Conservation (phyloP, 2,888 invertebrate genomes). For the Artemia sinica region DNA sequence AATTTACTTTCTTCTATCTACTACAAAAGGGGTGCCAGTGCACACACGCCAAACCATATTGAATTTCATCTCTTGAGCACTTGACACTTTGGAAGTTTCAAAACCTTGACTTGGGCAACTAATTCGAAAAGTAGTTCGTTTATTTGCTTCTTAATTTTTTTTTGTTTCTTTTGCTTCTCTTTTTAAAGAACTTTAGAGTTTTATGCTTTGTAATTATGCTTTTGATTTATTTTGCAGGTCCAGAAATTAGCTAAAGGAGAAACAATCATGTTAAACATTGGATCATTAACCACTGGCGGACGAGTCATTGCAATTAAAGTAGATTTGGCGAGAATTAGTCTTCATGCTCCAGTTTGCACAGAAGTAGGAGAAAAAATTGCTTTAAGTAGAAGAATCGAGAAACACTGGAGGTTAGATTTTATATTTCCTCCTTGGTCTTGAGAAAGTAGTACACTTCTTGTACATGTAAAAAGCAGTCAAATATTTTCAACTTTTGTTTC, state of each 20-base stretch:
- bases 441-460: no score
- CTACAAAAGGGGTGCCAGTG: no score
- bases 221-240: constrained; percentile 38
- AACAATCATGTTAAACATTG: constrained; percentile 91
- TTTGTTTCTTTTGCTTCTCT: background rate
- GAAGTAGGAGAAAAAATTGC: constrained; percentile 98
- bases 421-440: background rate
- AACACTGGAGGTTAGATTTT: constrained; percentile 78
- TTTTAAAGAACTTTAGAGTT: background rate
- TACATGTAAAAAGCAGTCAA: no score
- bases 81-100: background rate
- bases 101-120: background rate
- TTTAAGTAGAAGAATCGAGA: constrained; percentile 92
- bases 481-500: no score
- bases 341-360: constrained; percentile 95
- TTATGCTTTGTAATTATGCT: constrained; percentile 6
- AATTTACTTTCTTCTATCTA: no score
- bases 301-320: constrained; percentile 82
- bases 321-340: constrained; percentile 89
- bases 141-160: background rate
- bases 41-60: no score
- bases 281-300: constrained; percentile 93
- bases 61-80: no score
- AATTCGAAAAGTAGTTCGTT: background rate
- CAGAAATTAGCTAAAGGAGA: constrained; percentile 78